phyloP scores from a whole-genome alignment of 2,888 invertebrate genomes.

The Entomobrya multifasciata region DNA sequence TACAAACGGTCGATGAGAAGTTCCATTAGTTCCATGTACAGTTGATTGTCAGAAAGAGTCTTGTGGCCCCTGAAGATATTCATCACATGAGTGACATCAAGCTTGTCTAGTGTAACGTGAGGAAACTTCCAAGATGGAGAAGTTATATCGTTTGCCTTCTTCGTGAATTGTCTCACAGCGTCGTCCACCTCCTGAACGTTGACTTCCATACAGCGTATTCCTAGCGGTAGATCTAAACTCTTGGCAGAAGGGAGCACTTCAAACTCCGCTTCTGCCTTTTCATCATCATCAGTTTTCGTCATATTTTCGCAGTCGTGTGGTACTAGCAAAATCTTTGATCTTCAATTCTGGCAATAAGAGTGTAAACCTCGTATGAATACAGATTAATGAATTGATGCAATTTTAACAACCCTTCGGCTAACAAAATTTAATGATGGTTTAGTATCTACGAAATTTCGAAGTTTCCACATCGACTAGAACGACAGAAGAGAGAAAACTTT shows the following conservation, averaged over 20 bases:
- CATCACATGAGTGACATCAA: conserved; percentile 66
- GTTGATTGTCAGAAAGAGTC: conserved; percentile 50
- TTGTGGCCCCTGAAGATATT: conserved; percentile 42
- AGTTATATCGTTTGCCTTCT: conserved; percentile 43
- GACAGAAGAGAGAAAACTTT: not conserved
- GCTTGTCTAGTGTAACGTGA: conserved; percentile 65
- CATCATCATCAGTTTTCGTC: conserved; percentile 10
- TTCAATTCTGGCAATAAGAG: no score
- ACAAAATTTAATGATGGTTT: no score
- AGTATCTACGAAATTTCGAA: not conserved
- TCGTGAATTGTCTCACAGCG: conserved; percentile 56
- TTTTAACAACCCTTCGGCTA: not conserved
- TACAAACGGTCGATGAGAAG: conserved; percentile 71
- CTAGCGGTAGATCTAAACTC: conserved; percentile 53
- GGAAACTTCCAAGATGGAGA: conserved; percentile 75
- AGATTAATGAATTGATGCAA: no score
- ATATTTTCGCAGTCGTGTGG: conserved; percentile 13
- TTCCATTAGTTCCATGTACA: conserved; percentile 69
- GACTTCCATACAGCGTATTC: conserved; percentile 70
- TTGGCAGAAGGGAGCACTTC: conserved; percentile 54
- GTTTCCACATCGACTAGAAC: conserved; percentile 17
- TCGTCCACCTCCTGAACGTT: conserved; percentile 71
- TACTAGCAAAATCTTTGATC: no score
- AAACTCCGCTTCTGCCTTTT: conserved; percentile 35
- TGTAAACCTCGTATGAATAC: no score